These are phyloP conservation scores for Drosophila borealis DNA, from an alignment of 2,888 invertebrate species.

Conservation along the genomic window DNA sequence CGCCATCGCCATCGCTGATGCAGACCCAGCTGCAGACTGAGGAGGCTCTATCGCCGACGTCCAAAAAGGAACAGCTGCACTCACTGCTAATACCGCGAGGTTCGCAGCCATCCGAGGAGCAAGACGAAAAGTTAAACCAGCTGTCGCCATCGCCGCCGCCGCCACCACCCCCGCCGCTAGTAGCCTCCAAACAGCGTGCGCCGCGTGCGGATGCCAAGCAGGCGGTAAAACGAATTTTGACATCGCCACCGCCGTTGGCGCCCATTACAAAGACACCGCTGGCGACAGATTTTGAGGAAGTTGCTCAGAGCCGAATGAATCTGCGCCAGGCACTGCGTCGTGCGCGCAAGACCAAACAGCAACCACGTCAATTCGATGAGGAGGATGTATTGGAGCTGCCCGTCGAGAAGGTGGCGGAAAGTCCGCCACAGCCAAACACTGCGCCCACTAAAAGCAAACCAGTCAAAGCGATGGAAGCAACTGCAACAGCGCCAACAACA, in stretches of 20 bases:
- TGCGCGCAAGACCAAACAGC: conserved; percentile 76
- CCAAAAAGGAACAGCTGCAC: conserved; percentile 19
- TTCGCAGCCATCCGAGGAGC: neutral
- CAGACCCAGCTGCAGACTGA: neutral
- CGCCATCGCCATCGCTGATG: neutral
- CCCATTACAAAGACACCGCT: conserved; percentile 18
- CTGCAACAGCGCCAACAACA: conserved; percentile 5
- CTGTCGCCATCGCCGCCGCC: neutral
- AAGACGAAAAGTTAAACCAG: neutral
- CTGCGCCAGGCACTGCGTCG: conserved; percentile 82
- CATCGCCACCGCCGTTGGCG: conserved; percentile 59
- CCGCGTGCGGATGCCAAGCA: conserved; percentile 17
- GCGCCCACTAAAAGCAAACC: conserved; percentile 25
- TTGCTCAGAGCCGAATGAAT: conserved; percentile 82
- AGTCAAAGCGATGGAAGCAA: conserved; percentile 14
- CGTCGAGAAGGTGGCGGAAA: conserved; percentile 18
- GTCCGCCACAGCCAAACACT: neutral
- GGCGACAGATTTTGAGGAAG: conserved; percentile 38
- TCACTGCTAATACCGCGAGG: conserved; percentile 41
- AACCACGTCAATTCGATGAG: conserved; percentile 62
- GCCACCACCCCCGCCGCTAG: conserved; percentile 3
- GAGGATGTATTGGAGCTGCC: conserved; percentile 57
- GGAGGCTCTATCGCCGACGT: neutral
- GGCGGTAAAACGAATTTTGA: conserved; percentile 20
- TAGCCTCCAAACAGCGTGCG: conserved; percentile 11